These are phyloP conservation scores for Epirrhoe tristata DNA, from an alignment of 2,888 invertebrate species.

Conservation along the genomic window DNA sequence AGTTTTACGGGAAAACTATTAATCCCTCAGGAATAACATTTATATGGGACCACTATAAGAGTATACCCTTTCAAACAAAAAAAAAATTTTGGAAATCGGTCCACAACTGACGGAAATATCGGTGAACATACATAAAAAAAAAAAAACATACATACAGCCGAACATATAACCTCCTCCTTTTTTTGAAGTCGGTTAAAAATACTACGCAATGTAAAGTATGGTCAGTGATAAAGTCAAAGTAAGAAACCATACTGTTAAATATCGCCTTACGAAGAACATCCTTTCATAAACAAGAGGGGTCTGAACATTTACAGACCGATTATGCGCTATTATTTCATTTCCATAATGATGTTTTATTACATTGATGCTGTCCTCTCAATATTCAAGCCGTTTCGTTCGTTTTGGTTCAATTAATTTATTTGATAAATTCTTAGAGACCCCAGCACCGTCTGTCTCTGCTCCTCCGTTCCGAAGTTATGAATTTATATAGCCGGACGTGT, in stretches of 20 bases:
- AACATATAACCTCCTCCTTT: too few species aligned
- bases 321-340: constrained; percentile 39
- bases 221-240: constrained; percentile 7
- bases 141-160: too few species aligned
- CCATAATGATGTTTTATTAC: constrained; percentile 46
- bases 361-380: constrained; percentile 57
- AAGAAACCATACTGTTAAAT: constrained; percentile 4
- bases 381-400: constrained; percentile 69
- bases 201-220: neutral
- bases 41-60: too few species aligned
- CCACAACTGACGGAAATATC: too few species aligned
- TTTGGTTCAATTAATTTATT: constrained; percentile 80
- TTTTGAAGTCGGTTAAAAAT: neutral
- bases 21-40: too few species aligned
- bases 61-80: too few species aligned
- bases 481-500: constrained; percentile 81
- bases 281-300: constrained; percentile 19
- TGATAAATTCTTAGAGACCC: constrained; percentile 76
- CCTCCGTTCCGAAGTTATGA: constrained; percentile 74
- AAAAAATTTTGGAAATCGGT: too few species aligned
- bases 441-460: constrained; percentile 67
- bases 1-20: too few species aligned
- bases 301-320: constrained; percentile 21
- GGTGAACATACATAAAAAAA: too few species aligned
- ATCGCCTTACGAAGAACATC: neutral